phyloP scores from a whole-genome alignment of 2,888 invertebrate genomes.

The Acheta domesticus region DNA sequence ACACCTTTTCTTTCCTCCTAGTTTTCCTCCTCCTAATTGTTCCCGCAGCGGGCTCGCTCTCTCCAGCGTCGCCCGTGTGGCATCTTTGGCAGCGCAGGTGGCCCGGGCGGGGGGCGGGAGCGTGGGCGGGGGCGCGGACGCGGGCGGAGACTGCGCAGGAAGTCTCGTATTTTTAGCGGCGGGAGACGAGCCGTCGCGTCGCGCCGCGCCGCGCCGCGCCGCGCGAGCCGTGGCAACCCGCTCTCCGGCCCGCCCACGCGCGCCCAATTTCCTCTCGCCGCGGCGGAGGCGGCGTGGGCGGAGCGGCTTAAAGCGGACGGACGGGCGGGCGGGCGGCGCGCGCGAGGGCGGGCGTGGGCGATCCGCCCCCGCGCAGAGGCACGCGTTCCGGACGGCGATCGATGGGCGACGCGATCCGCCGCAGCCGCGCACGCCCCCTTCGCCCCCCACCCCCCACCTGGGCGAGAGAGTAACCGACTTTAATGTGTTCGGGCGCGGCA shows the following conservation, averaged over 20 bases:
- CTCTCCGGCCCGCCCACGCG: neutral
- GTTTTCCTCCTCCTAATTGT: no score
- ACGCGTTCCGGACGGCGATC: no score
- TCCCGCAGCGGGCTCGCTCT: no score
- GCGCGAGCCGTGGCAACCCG: neutral
- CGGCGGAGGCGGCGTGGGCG: neutral
- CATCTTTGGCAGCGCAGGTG: neutral
- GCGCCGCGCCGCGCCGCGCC: neutral
- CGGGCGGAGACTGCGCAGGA: neutral
- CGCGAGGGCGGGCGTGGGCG: neutral
- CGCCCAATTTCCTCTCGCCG: neutral
- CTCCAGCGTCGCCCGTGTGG: no score
- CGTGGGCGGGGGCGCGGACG: neutral
- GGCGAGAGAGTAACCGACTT: no score
- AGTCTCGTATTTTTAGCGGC: neutral
- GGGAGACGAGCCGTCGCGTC: neutral
- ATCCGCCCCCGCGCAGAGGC: no score
- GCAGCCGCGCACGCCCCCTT: no score
- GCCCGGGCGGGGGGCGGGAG: neutral
- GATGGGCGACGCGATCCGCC: no score
- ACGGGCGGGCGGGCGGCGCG: neutral
- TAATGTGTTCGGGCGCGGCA: no score
- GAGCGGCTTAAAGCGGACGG: neutral
- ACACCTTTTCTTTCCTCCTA: no score
- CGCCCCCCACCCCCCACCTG: no score